Evolutionary conservation across 1,140 invertebrate genomes (phyloP).

Genomic region (Plectus sambesii): DNA sequence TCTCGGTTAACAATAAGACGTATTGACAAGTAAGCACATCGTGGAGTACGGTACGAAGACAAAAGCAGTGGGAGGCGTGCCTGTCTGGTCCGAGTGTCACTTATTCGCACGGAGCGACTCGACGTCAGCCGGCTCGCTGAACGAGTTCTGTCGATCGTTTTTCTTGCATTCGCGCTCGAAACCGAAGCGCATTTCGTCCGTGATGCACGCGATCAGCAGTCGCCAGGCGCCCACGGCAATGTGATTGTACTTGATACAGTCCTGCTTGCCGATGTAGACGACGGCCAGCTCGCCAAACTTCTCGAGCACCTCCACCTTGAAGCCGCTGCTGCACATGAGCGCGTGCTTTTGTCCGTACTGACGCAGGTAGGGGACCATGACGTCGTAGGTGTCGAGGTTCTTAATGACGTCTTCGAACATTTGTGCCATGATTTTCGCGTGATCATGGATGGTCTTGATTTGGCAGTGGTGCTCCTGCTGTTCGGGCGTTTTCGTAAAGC

Average conservation of each 20-base stretch:
- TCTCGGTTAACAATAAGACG: too few relatives aligned
- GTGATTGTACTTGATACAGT: constrained; percentile 24
- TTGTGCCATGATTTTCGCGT: constrained; percentile 24
- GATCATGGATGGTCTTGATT: constrained; percentile 24
- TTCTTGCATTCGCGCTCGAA: too few relatives aligned
- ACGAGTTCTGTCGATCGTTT: too few relatives aligned
- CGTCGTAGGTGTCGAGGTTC: constrained; percentile 18
- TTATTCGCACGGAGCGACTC: too few relatives aligned
- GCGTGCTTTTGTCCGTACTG: constrained; percentile 27
- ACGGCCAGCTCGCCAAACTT: constrained; percentile 26
- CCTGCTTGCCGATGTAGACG: constrained; percentile 21
- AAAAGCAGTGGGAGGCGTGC: too few relatives aligned
- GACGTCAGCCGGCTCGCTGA: too few relatives aligned
- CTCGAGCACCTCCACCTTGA: constrained; percentile 24
- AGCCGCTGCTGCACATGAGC: constrained; percentile 24
- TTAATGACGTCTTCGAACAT: constrained; percentile 17
- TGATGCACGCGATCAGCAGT: constrained; percentile 19
- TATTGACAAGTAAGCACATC: too few relatives aligned
- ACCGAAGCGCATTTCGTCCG: constrained; percentile 27
- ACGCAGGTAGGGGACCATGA: constrained; percentile 8
- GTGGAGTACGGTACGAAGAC: too few relatives aligned
- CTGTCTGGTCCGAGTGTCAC: too few relatives aligned
- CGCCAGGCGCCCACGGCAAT: constrained; percentile 26
- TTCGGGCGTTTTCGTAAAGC: constrained; percentile 20
- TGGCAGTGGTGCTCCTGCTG: constrained; percentile 19